A percentile compares a stretch with the other conserved stretches of the same genome.
These are phyloP conservation scores for Ametastegia equiseti DNA, from an alignment of 2,888 invertebrate genomes.

Conservation along the genomic window DNA sequence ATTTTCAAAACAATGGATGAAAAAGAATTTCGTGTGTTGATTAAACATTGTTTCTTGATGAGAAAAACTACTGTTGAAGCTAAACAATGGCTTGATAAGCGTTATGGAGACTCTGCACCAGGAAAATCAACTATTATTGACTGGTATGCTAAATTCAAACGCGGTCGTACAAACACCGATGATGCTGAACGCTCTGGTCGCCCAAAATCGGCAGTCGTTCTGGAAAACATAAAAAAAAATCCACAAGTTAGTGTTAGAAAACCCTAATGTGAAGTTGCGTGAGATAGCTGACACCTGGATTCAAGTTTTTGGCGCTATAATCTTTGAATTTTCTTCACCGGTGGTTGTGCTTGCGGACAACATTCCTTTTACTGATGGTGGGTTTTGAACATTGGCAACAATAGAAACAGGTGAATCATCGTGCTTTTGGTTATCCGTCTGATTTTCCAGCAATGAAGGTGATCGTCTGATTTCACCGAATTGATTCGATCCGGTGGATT, in stretches of 20 bases:
- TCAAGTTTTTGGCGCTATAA: too few relatives aligned
- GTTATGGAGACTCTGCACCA: neutral
- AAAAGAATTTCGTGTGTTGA: slow-evolving; percentile 48
- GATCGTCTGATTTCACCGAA: too few relatives aligned
- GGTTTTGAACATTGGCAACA: too few relatives aligned
- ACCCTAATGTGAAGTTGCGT: slow-evolving; percentile 56
- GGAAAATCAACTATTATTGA: neutral
- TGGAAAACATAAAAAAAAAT: slow-evolving; percentile 58
- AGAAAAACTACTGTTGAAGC: neutral
- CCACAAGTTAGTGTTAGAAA: slow-evolving; percentile 56
- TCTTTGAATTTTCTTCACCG: too few relatives aligned
- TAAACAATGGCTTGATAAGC: neutral
- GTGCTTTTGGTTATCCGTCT: too few relatives aligned
- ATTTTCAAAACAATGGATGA: slow-evolving; percentile 50
- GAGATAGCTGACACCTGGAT: slow-evolving; percentile 57
- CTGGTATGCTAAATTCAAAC: slow-evolving; percentile 49
- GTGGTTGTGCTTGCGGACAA: too few relatives aligned
- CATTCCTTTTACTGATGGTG: too few relatives aligned
- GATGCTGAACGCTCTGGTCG: slow-evolving; percentile 56
- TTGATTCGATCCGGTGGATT: too few relatives aligned
- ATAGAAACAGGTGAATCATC: too few relatives aligned
- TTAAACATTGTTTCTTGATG: slow-evolving; percentile 37
- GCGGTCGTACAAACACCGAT: slow-evolving; percentile 53
- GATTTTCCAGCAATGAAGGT: too few relatives aligned
- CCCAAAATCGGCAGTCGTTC: slow-evolving; percentile 53